phyloP scores from a whole-genome alignment of 2,888 invertebrate genomes.

The Stenodema calcarata region DNA sequence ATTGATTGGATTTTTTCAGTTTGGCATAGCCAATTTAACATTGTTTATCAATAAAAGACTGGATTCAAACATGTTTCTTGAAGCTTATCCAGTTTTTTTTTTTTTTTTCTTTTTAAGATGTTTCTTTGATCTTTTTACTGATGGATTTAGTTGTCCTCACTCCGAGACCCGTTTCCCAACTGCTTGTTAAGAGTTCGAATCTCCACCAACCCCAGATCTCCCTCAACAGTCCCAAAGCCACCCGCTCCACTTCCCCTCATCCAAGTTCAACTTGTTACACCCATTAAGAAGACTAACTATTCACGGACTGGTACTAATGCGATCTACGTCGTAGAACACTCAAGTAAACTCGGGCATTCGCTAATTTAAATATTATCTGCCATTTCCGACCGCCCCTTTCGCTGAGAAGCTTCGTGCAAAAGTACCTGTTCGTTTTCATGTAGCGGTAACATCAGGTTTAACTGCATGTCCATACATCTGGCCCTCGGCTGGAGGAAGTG shows the following conservation, averaged over 20 bases:
- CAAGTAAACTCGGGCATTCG: not conserved
- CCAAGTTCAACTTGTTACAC: constrained; percentile 9
- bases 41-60: too few relatives aligned
- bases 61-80: too few relatives aligned
- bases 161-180: not conserved
- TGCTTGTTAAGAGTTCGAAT: not conserved
- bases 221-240: not conserved
- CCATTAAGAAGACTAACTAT: constrained; percentile 8
- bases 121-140: not conserved
- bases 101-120: too few relatives aligned
- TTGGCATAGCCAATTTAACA: too few relatives aligned
- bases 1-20: too few relatives aligned
- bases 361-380: not conserved
- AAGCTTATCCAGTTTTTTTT: too few relatives aligned
- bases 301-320: not conserved
- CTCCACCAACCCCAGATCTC: not conserved
- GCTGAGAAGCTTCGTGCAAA: not conserved
- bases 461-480: not conserved
- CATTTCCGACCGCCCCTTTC: not conserved
- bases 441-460: not conserved
- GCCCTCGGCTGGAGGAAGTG: too few relatives aligned
- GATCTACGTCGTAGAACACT: not conserved
- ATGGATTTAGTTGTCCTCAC: not conserved
- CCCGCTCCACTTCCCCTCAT: not conserved
- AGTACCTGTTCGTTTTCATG: not conserved